Conservation (phyloP, 2,888 invertebrate genomes). For the Lycaena phlaeas region DNA sequence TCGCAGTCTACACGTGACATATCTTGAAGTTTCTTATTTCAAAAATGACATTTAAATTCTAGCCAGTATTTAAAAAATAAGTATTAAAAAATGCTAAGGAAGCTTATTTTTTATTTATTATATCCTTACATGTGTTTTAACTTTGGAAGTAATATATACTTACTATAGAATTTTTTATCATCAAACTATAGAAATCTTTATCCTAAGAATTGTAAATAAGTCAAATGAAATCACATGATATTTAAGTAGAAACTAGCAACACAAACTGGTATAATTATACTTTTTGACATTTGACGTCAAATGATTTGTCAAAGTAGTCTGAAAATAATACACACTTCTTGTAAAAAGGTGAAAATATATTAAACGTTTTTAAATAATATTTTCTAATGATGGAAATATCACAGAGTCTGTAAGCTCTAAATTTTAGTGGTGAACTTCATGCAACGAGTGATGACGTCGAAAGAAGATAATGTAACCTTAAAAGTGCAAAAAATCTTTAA, state of each 20-base stretch:
- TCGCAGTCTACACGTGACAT: slow-evolving; percentile 60
- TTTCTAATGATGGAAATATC: slow-evolving; percentile 28
- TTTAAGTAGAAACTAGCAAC: background rate
- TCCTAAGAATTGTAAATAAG: too few relatives aligned
- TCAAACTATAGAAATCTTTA: too few relatives aligned
- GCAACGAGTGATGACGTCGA: slow-evolving; percentile 57
- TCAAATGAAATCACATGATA: too few relatives aligned
- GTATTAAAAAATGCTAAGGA: too few relatives aligned
- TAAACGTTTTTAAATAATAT: slow-evolving; percentile 21
- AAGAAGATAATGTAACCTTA: slow-evolving; percentile 61
- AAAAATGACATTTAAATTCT: slow-evolving; percentile 39
- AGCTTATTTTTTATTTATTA: too few relatives aligned
- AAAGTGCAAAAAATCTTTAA: slow-evolving; percentile 49
- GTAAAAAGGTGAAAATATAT: background rate
- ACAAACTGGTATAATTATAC: background rate
- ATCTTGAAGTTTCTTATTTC: slow-evolving; percentile 37
- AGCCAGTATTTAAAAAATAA: slow-evolving; percentile 40
- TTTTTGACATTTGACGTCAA: background rate
- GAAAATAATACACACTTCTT: slow-evolving; percentile 3
- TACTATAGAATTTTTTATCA: too few relatives aligned
- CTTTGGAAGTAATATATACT: background rate
- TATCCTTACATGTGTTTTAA: slow-evolving; percentile 23
- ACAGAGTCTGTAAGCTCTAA: slow-evolving; percentile 15
- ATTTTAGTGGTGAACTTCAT: slow-evolving; percentile 25
- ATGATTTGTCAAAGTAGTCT: background rate